phyloP scores from a whole-genome alignment of 2,888 invertebrate species.

The Ophraella communa region DNA sequence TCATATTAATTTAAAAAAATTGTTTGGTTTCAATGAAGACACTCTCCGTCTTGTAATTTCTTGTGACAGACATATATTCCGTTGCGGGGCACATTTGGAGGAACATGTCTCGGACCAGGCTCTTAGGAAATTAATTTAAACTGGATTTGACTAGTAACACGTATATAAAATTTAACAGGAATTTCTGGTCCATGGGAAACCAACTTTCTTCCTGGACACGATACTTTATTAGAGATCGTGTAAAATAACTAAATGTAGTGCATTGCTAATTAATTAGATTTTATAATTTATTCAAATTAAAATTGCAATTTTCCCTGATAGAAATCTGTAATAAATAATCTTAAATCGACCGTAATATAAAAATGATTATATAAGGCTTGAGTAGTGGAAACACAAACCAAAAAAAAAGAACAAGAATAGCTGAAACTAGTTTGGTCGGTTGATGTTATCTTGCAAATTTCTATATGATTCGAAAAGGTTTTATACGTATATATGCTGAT shows the following conservation, averaged over 20 bases:
- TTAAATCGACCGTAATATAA: slow-evolving; percentile 27
- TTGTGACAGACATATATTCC: no score
- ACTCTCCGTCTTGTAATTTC: no score
- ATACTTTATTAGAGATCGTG: slow-evolving; percentile 25
- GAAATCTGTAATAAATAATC: slow-evolving; percentile 33
- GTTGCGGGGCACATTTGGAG: no score
- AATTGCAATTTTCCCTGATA: slow-evolving; percentile 37
- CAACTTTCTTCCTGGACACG: slow-evolving; percentile 28
- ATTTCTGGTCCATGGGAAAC: slow-evolving; percentile 32
- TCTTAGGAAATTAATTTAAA: no score
- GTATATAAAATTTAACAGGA: neutral
- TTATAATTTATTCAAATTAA: slow-evolving; percentile 41
- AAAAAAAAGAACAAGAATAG: slow-evolving; percentile 31
- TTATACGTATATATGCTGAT: slow-evolving; percentile 40
- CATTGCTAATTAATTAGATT: slow-evolving; percentile 34
- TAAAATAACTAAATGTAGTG: slow-evolving; percentile 17
- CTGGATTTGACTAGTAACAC: no score
- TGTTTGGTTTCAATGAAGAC: no score
- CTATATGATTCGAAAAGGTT: slow-evolving; percentile 31
- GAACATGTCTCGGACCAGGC: no score
- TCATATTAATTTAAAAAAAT: no score
- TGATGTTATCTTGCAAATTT: slow-evolving; percentile 37
- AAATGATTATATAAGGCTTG: slow-evolving; percentile 35
- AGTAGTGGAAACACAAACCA: slow-evolving; percentile 20
- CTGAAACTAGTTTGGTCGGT: slow-evolving; percentile 33